Base-by-base conservation (phyloP, 2,888 invertebrate genomes). In the Esperia sulphurella region DNA sequence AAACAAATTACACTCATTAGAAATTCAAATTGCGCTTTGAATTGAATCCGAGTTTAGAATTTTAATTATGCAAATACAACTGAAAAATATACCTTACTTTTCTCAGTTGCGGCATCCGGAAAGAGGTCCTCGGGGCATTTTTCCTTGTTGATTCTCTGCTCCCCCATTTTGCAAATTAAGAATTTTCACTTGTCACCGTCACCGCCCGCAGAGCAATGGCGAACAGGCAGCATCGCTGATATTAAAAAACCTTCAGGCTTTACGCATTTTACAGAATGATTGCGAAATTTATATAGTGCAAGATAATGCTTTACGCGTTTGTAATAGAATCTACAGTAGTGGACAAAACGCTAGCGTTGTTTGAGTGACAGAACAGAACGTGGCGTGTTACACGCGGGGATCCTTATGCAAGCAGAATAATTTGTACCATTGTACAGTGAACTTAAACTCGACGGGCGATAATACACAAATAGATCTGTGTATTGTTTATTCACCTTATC, bases 1-100 rank as follows among this genome's bases (percentile, higher is more conserved):
- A 40, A 40, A 40, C 40, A 40, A 40, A 40, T 40, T 40, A 40
- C 14, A 40, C 40, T 40, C 40, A 14, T 40, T 21, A 14, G 40
- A 14, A 40, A 40, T 40, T 40, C 40, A 40, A 40, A 40, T 40
- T 40, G 14, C 12, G 40, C 12, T 21, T 14, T 10, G 40, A 40
- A 21, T 21, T 21, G 3, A 40, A 40, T 40, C 14, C 40, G 8
- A 14, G 14, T 40, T 40, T 8, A 14, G 14, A 14, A 40, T 40
- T 40, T 40, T 40, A 40, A 40, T 40, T 40, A 40, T 12, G 14
- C 13, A 21, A 21, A 40, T 21, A 7, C 2, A 14, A 5, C 9
- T 38, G 4, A 14, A 14, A 14, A 40, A 40, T 14, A 12, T 40
- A 40, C 40, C 3, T 40, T 40, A 40, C 14, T 40, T 38, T 4